These are phyloP conservation scores for Dicentrarchus labrax DNA, from an alignment of 2,113 vertebrate species.

Conservation along the genomic window DNA sequence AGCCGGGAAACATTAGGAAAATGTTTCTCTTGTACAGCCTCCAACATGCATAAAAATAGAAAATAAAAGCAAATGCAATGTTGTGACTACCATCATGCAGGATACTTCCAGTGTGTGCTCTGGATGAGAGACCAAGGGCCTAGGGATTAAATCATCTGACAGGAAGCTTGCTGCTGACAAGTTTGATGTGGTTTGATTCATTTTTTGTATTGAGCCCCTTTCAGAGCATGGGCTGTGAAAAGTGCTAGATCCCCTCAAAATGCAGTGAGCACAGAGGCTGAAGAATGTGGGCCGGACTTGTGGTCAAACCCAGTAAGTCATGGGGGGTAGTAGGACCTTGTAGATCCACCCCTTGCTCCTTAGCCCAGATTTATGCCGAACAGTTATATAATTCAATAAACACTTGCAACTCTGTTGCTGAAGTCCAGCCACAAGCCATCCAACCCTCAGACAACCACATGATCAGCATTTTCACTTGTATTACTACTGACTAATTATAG, in stretches of 20 bases:
- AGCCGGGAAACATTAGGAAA: constrained; percentile 75
- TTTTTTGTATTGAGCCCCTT: constrained; percentile 40
- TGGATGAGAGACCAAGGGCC: constrained; percentile 35
- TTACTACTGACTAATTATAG: constrained; percentile 53
- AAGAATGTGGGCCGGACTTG: constrained; percentile 75
- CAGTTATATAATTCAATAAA: constrained; percentile 82
- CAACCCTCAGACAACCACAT: constrained; percentile 44
- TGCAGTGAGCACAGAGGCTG: constrained; percentile 51
- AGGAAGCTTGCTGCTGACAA: constrained; percentile 53
- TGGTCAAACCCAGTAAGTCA: constrained; percentile 67
- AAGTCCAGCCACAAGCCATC: constrained; percentile 53
- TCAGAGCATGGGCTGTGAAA: constrained; percentile 47
- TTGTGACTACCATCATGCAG: constrained; percentile 53
- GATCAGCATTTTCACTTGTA: constrained; percentile 50
- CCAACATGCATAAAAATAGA: constrained; percentile 74
- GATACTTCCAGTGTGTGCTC: constrained; percentile 41
- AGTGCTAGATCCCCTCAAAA: constrained; percentile 53
- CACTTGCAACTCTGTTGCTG: constrained; percentile 72
- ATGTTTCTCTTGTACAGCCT: constrained; percentile 68
- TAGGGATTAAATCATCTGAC: constrained; percentile 61
- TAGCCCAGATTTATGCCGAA: constrained; percentile 66
- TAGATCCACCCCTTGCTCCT: constrained; percentile 67
- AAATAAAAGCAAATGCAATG: constrained; percentile 63
- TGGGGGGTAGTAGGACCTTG: constrained; percentile 59
- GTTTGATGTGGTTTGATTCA: constrained; percentile 60